These are phyloP conservation scores for Anguilla rostrata DNA, from an alignment of 2,113 vertebrate species.

Conservation along the genomic window DNA sequence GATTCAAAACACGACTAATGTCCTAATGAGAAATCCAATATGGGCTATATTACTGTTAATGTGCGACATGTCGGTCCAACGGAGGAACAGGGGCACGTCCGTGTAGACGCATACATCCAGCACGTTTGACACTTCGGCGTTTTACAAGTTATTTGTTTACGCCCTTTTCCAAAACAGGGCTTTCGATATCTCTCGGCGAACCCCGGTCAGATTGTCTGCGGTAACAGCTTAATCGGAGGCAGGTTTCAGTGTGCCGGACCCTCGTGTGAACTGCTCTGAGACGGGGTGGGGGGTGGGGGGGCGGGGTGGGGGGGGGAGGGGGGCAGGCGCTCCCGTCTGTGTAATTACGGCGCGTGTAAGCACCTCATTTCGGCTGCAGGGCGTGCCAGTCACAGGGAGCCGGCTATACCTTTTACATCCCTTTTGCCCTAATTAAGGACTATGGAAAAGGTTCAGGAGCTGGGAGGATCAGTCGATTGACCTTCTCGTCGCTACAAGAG, in stretches of 20 bases:
- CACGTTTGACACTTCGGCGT: not conserved
- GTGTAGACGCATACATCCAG: not conserved
- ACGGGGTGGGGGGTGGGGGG: not conserved
- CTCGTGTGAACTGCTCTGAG: not conserved
- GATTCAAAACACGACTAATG: not conserved
- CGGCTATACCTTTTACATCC: slow-evolving; percentile 52
- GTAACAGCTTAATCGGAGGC: not conserved
- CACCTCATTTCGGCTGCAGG: not conserved
- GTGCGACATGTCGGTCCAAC: not conserved
- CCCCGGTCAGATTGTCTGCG: not conserved
- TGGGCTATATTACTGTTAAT: not conserved
- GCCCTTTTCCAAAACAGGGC: not conserved
- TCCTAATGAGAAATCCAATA: not conserved
- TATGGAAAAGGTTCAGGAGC: slow-evolving; percentile 68
- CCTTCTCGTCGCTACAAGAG: slow-evolving; percentile 65
- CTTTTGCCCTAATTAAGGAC: slow-evolving; percentile 75
- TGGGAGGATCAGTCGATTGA: slow-evolving; percentile 69
- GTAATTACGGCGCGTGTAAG: not conserved
- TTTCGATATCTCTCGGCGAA: not conserved
- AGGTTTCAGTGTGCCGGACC: not conserved
- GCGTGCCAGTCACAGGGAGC: slow-evolving; percentile 38
- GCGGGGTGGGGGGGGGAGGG: not conserved
- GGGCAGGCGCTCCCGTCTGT: not conserved
- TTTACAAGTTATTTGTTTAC: not conserved
- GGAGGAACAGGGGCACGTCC: not conserved